A percentile compares a stretch with the other conserved stretches of the same genome.
These are phyloP conservation scores for Atherinomorus stipes DNA, from an alignment of 2,113 vertebrate genomes.

Conservation along the genomic window DNA sequence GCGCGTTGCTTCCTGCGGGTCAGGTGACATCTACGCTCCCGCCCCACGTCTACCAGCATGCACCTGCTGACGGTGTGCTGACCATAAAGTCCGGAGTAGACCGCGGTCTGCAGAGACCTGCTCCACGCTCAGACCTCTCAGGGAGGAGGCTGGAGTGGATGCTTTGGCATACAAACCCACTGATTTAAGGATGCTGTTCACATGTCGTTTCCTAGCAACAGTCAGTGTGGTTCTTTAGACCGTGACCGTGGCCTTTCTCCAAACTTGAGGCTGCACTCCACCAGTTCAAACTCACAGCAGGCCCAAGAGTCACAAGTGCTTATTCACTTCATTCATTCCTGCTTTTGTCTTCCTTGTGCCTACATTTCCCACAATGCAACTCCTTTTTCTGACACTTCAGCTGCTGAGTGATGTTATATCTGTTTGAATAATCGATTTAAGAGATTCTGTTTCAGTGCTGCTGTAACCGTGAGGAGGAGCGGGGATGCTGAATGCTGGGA, in stretches of 20 bases:
- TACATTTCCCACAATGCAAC: neutral
- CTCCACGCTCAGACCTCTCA: conserved; percentile 2
- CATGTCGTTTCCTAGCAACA: conserved; percentile 44
- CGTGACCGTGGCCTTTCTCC: conserved; percentile 17
- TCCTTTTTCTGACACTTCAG: neutral
- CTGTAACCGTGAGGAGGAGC: too few species aligned
- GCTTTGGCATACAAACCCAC: conserved; percentile 27
- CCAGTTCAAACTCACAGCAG: neutral
- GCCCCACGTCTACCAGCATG: neutral
- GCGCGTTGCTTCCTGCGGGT: too few species aligned
- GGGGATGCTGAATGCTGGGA: too few species aligned
- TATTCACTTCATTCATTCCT: neutral
- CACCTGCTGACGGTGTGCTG: neutral
- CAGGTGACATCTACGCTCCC: neutral
- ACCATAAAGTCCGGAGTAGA: neutral
- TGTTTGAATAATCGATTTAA: neutral
- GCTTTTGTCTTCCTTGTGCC: neutral
- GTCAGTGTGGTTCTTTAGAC: conserved; percentile 26
- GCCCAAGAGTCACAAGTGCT: neutral
- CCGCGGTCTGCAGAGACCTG: conserved; percentile 2
- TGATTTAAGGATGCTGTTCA: conserved; percentile 33
- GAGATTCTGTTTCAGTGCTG: too few species aligned
- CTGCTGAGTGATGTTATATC: neutral
- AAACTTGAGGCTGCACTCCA: conserved; percentile 2
- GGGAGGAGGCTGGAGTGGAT: conserved; percentile 3